phyloP scores from a whole-genome alignment of 2,113 vertebrate genomes.

The Hydrochoerus hydrochaeris region DNA sequence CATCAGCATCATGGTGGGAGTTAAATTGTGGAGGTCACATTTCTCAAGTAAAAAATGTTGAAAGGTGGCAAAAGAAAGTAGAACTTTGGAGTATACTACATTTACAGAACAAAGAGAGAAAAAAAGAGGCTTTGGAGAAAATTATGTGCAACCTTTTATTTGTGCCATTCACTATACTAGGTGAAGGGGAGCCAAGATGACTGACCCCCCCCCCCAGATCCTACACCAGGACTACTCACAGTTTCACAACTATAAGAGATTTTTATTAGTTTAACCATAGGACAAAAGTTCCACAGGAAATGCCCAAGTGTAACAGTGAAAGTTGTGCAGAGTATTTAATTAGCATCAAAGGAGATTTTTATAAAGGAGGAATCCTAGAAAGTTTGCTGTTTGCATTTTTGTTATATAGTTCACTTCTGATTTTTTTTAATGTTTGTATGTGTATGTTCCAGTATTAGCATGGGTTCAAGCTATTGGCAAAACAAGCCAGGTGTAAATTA shows the following conservation, averaged over 20 bases:
- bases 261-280: neutral
- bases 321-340: constrained; percentile 61
- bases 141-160: neutral
- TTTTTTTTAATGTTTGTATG: constrained; percentile 77
- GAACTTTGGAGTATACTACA: neutral
- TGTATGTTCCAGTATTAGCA: constrained; percentile 84
- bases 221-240: neutral
- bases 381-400: constrained; percentile 59
- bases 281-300: neutral
- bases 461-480: constrained; percentile 89
- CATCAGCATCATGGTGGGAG: neutral
- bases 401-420: constrained; percentile 67
- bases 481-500: constrained; percentile 91
- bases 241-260: neutral
- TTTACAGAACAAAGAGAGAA: constrained; percentile 31
- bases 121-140: neutral
- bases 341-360: constrained; percentile 55
- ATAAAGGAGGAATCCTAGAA: constrained; percentile 39
- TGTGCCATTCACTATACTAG: neutral
- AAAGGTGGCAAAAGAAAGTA: neutral
- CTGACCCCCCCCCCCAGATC: neutral
- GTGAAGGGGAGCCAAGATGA: neutral
- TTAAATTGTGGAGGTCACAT: constrained; percentile 14
- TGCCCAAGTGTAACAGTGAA: constrained; percentile 1
- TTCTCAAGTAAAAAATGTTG: constrained; percentile 46